Base-by-base conservation (phyloP, 1,140 invertebrate genomes). In the Drosophila trapezifrons region DNA sequence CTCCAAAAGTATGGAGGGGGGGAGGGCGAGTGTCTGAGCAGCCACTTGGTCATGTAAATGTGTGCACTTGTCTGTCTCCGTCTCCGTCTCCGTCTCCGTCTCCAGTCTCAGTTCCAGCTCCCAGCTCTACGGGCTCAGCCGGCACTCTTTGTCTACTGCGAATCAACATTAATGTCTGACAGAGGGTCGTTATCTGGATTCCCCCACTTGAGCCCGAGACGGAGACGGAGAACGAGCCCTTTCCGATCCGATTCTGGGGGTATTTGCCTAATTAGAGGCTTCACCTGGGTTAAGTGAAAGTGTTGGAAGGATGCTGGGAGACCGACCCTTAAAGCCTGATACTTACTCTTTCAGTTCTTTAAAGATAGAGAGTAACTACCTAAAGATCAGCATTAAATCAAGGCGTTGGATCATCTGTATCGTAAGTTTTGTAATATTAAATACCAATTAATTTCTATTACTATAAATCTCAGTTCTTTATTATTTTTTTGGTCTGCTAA, bases 11-110 rank as follows among this genome's bases (percentile, higher is more conserved):
- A n/a, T n/a, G 40, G 55, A 18, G 20, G 10, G 9, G 2, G 20
- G 27, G 20, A 9, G 25, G 43, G 17, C n/a, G 45, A 18, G 25
- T 37, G 71, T 58, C 76, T 72, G 59, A 78, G 57, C 52, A 77
- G 84, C 29, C 83, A 87, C 83, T 87, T 87, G 69, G 56, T 52
- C 85, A 87, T 87, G 83, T 69, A 89, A 87, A 87, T 87, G 84
- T 89, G 73, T 71, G 64, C 72, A 76, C 78, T 73, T 89, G 84
- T 83, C 38, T 46, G 65, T 42, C 62, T 20, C 37, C 57, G 47
- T 76, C 40, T 45, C 51, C 64, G 77, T 59, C 60, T 70, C 64
- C 75, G 64, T 42, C 45, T 5, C 27, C 32, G 7, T 59, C 60
- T 70, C 27, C 32, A 7, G 22, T 22, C 22, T 4, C 22, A 22